Evolutionary conservation across 2,888 invertebrate species (phyloP), one percentile per base, ranked within the genome.

Genomic region (Caenorhabditis zanzibari): DNA sequence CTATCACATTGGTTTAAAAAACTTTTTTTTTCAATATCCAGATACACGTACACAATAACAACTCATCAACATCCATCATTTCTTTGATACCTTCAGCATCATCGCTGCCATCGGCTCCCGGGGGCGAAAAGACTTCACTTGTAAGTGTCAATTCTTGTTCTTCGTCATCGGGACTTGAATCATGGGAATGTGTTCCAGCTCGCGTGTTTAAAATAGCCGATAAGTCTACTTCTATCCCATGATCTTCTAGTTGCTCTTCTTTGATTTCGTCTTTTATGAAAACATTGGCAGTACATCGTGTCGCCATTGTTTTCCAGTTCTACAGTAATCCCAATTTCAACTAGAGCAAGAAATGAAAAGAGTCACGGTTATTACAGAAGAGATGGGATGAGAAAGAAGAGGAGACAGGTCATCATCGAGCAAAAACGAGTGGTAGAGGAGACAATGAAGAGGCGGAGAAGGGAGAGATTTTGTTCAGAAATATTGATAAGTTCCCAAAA

Each of bases 251-350:
- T 58, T 77, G 64, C 38, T 81, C 75, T 41, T 75, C 76, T 71
- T 75, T 64, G 7, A 81, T 82, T 26, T 82, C 82, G n/a, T 82
- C 77, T 69, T 77, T 82, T 7, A 82, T 66, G 41, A 76, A 66
- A 58, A 82, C 72, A 52, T 76, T 76, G 68, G 74, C 81, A 9
- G 81, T 74, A 24, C 81, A 81, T 16, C 69, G 69, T 28, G 81
- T 64, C 56, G 71, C 63, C 76, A 76, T 75, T 16, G 47, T 38
- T 26, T 61, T 41, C 38, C 12, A 9, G 49, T 28, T 59, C 52
- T 52, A 49, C 68, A 41, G 58, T 69, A 35, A 24, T 26, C 54
- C 12, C 12, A 26, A 26, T 54, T 54, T 26, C 12, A 10, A 1
- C 22, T 4, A 54, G 24, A 26, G 26, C 12, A 14, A 12, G 3